phyloP scores from a whole-genome alignment of 1,140 invertebrate species.

The Onthophagus taurus region DNA sequence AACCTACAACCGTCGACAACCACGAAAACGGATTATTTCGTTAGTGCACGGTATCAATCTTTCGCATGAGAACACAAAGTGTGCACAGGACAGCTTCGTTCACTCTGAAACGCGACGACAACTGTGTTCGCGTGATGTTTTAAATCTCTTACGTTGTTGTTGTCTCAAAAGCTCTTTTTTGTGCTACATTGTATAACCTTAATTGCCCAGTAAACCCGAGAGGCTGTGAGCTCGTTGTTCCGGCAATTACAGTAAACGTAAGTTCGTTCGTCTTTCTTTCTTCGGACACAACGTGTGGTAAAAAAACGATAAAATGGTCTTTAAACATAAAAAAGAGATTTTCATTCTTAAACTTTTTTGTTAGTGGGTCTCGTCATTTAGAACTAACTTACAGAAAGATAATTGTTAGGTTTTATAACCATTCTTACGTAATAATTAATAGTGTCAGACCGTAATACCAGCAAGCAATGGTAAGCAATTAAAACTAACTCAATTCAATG shows the following conservation, averaged over 20 bases:
- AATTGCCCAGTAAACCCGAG: conserved; percentile 6
- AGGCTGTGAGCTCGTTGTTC: conserved; percentile 3
- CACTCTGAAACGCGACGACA: neutral
- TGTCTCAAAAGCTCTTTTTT: too few relatives aligned
- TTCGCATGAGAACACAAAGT: conserved; percentile 8
- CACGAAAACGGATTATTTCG: conserved; percentile 8
- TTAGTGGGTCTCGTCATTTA: neutral
- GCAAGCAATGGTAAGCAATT: too few relatives aligned
- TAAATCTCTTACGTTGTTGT: neutral
- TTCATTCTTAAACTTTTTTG: too few relatives aligned
- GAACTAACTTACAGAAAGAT: neutral
- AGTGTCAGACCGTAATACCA: too few relatives aligned
- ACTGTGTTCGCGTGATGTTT: neutral
- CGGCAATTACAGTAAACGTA: conserved; percentile 3
- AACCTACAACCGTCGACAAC: conserved; percentile 3
- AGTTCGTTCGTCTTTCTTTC: neutral
- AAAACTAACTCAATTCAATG: too few relatives aligned
- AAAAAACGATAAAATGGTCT: too few relatives aligned
- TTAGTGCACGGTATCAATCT: conserved; percentile 6
- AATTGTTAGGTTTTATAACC: neutral
- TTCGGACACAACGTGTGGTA: conserved; percentile 2
- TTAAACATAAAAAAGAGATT: too few relatives aligned
- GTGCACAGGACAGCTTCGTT: conserved; percentile 8
- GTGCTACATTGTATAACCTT: neutral
- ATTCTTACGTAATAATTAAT: too few relatives aligned